Evolutionary conservation across 2,888 invertebrate genomes (phyloP), one percentile per base, ranked within the genome.

Genomic region (Rhaphigaster nebulosa): DNA sequence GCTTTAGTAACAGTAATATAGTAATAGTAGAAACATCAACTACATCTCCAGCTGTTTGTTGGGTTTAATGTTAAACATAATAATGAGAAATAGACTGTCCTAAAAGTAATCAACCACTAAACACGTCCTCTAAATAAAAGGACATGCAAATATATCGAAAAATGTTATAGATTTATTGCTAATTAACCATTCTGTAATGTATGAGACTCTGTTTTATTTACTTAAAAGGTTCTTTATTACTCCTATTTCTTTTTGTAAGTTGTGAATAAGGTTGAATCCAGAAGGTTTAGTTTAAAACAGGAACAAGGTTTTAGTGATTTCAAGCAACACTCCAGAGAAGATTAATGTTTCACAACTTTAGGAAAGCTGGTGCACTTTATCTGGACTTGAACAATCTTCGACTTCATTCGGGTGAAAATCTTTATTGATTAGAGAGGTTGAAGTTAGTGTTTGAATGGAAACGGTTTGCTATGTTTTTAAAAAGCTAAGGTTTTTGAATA

Each of bases 271-370:
- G 34, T 34, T 1, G 70, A 18, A 70, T 5, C 34, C 29, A 70
- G 34, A 34, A 70, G 70, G 34, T 70, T 70, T 70, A 70, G 34
- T 34, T 70, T 2, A 65, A 65, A 65, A 29, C 60, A 65, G 29
- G 60, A 29, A 65, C 60, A 80, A 23, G 80, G 80, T 84, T 84
- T 84, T 41, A 45, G 41, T 45, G 80, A 84, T 84, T 84, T 84
- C 41, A n/a, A 45, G 45, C 80, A 84, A 45, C 41, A 45, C 41
- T 13, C 12, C 5, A 26, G 80, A 84, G 80, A n/a, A 84, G 80
- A 84, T 84, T 84, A 84, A 84, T 84, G 80, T 23, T 41, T 84
- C 80, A 41, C 41, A 84, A 84, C 41, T 84, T 70, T 84, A 84
- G 45, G 80, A 84, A 84, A 84, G 41, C 70, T 84, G 41, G 26